Base-by-base conservation (phyloP, 1,140 invertebrate genomes). In the Ditylenchus dipsaci region DNA sequence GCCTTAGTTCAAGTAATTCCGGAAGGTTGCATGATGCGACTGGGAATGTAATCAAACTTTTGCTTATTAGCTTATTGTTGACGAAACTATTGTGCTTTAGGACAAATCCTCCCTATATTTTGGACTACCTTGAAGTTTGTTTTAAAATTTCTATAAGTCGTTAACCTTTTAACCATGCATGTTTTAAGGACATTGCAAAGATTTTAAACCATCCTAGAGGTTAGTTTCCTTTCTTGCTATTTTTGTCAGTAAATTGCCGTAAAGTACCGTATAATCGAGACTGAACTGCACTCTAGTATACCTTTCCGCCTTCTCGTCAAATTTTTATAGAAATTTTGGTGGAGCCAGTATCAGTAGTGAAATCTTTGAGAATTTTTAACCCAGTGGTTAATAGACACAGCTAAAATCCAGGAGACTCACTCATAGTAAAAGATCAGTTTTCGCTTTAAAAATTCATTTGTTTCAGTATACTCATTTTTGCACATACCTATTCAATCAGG, bases 401-500 rank as follows among this genome's bases (percentile, higher is more conserved):
- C n/a, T n/a, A n/a, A n/a, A n/a, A n/a, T n/a, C n/a, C n/a, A n/a
- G n/a, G n/a, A n/a, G n/a, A n/a, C n/a, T n/a, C n/a, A n/a, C n/a
- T n/a, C n/a, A n/a, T n/a, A n/a, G n/a, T n/a, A n/a, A n/a, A n/a
- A n/a, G n/a, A n/a, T n/a, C n/a, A n/a, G n/a, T n/a, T n/a, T n/a
- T n/a, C n/a, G n/a, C n/a, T n/a, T n/a, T n/a, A n/a, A n/a, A n/a
- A n/a, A n/a, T n/a, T n/a, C n/a, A n/a, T n/a, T n/a, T n/a, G n/a
- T 53, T 53, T 53, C 15, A 53, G 49, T 98, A 0, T 98, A 97
- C 81, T 84, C 90, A 63, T 98, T 98, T 82, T 87, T 98, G 0
- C 95, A 98, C 84, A 89, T 98, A 26, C 95, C 95, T 0, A 93
- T 98, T 0, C 95, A 98, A 85, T 91, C 92, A 13, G 95, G 91